Evolutionary conservation across 2,797 vertebrate species (phyloP).

Genomic region (Anomalospiza imberbis): DNA sequence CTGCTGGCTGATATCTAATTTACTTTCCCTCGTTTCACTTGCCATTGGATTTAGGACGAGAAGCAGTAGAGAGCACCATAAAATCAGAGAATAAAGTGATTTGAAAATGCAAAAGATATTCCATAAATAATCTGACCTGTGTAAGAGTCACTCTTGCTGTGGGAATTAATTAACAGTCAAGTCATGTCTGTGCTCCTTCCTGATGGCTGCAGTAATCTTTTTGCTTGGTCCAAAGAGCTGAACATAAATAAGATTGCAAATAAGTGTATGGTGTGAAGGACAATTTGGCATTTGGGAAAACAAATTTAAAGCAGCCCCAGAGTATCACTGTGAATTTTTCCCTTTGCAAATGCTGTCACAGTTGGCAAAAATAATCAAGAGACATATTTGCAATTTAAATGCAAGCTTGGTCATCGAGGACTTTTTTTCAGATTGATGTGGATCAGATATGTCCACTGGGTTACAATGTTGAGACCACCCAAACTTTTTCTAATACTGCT

Average conservation of each 20-base stretch:
- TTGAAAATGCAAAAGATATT: background rate
- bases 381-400: conserved; percentile 67
- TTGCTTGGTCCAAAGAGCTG: conserved; percentile 5
- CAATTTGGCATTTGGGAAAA: conserved; percentile 23
- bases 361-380: conserved; percentile 49
- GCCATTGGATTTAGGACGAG: background rate
- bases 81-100: background rate
- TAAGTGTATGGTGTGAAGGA: conserved; percentile 17
- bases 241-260: conserved; percentile 21
- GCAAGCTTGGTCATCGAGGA: conserved; percentile 18
- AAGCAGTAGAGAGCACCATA: background rate
- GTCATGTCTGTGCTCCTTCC: background rate
- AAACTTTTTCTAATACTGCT: conserved; percentile 52
- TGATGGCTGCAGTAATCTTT: background rate
- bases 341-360: conserved; percentile 9
- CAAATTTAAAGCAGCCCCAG: conserved; percentile 7
- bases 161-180: conserved; percentile 2
- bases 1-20: background rate
- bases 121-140: background rate
- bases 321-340: conserved; percentile 38
- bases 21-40: background rate
- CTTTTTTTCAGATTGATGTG: conserved; percentile 35
- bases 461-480: conserved; percentile 55
- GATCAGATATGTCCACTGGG: conserved; percentile 45
- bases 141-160: background rate